Conservation (phyloP, 2,797 vertebrate genomes). For the Buphagus erythrorhynchus region DNA sequence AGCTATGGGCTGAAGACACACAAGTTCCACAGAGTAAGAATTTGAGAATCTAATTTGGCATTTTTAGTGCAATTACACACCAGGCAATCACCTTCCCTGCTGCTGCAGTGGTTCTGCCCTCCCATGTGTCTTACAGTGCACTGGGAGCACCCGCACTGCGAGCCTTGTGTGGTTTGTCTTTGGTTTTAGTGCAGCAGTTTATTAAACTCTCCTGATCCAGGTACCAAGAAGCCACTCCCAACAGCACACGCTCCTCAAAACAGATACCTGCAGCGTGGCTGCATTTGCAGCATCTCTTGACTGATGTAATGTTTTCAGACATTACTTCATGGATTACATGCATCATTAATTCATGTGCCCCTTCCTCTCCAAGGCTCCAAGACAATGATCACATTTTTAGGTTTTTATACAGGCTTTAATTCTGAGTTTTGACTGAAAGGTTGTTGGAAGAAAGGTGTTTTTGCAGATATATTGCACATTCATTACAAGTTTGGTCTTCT, state of each 20-base stretch:
- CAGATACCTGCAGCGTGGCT: not conserved
- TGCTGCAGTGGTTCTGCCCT: not conserved
- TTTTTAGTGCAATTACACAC: not conserved
- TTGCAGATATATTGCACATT: not conserved
- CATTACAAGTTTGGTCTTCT: not conserved
- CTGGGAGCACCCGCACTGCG: fast-evolving
- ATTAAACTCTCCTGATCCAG: not conserved
- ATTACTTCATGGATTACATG: not conserved
- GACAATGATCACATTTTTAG: not conserved
- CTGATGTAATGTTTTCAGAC: not conserved
- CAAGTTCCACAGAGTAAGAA: not conserved
- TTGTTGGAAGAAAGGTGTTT: not conserved
- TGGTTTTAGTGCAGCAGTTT: not conserved
- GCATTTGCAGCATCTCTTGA: not conserved
- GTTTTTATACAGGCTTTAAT: not conserved
- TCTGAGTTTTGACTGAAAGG: not conserved
- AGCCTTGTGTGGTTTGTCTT: not conserved
- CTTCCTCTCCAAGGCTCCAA: not conserved
- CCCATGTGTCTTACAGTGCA: fast-evolving
- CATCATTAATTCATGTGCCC: not conserved
- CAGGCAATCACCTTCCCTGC: not conserved
- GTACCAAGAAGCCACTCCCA: not conserved
- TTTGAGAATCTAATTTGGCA: not conserved
- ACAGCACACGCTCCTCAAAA: not conserved
- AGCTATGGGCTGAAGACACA: not conserved